A percentile compares a stretch with the other conserved stretches of the same genome.
phyloP scores from a whole-genome alignment of 2,888 invertebrate genomes.

The Oscheius sp. region DNA sequence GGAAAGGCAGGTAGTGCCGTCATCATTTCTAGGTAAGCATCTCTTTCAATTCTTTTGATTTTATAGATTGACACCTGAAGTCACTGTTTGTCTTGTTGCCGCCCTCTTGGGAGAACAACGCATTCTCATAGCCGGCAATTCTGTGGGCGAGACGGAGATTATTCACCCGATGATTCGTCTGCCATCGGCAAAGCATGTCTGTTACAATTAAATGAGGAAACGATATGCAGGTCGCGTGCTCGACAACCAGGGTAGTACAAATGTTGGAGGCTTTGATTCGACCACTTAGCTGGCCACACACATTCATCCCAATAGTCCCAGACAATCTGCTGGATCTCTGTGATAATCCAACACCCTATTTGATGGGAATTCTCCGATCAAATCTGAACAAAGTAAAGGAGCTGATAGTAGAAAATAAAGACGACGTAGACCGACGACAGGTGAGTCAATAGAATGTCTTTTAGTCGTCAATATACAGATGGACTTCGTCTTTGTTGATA shows the following conservation, averaged over 20 bases:
- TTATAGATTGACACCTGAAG: slow-evolving; percentile 34
- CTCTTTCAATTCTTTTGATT: background rate
- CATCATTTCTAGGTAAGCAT: slow-evolving; percentile 13
- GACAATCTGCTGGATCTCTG: slow-evolving; percentile 56
- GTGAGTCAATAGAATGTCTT: slow-evolving; percentile 3
- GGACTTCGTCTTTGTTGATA: slow-evolving; percentile 40
- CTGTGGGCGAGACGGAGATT: slow-evolving; percentile 27
- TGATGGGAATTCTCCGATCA: slow-evolving; percentile 38
- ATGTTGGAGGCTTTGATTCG: slow-evolving; percentile 51
- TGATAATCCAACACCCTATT: slow-evolving; percentile 53
- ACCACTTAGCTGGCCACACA: slow-evolving; percentile 62
- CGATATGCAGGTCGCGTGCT: background rate
- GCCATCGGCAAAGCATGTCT: slow-evolving; percentile 3
- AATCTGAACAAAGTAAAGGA: slow-evolving; percentile 29
- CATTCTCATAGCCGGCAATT: slow-evolving; percentile 37
- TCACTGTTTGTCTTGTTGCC: slow-evolving; percentile 33
- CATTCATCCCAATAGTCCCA: slow-evolving; percentile 59
- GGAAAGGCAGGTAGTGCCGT: slow-evolving; percentile 16
- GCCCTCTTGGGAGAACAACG: slow-evolving; percentile 40
- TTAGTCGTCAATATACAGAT: slow-evolving; percentile 14
- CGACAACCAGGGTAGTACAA: slow-evolving; percentile 53
- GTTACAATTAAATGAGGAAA: background rate
- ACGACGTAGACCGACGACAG: slow-evolving; percentile 25
- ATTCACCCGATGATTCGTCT: slow-evolving; percentile 12
- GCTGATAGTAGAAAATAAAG: slow-evolving; percentile 29